Base-by-base conservation (phyloP, 2,113 vertebrate genomes). In the Nibea coibor region DNA sequence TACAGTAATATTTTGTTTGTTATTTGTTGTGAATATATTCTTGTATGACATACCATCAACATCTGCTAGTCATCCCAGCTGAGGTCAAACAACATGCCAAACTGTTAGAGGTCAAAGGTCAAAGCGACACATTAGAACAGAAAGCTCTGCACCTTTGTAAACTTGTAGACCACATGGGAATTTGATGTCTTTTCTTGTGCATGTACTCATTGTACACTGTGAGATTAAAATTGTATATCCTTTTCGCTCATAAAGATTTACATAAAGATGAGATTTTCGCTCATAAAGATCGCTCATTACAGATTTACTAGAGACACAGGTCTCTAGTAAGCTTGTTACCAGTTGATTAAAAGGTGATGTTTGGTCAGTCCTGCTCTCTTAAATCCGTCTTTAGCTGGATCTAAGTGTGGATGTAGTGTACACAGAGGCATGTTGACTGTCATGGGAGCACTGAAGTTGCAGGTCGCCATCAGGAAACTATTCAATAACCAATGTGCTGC, bases 251-350 rank as follows among this genome's bases (percentile, higher is more conserved):
- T 19, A 20, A 20, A 14, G 4, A 43, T n/a, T 10, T 22, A 14
- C 0, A 39, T 51, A n/a, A n/a, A n/a, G n/a, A n/a, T n/a, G n/a
- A n/a, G n/a, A n/a, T 3, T 62, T 6, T 22, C 17, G 2, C 5
- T 11, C 45, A 24, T 19, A 20, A 20, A n/a, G n/a, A n/a, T n/a
- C n/a, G n/a, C n/a, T n/a, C n/a, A n/a, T n/a, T n/a, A n/a, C n/a
- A n/a, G n/a, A n/a, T n/a, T n/a, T n/a, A n/a, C n/a, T n/a, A n/a
- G n/a, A n/a, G n/a, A 47, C 47, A 61, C 65, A 11, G 45, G 45
- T 56, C 45, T 50, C 22, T 6, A 42, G 16, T 85, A 83, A 83
- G 69, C 77, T 63, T 9, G 8, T 88, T 86, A 74, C 26, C 19
- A 51, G 53, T 19, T 74, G 9, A 80, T 78, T 80, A 57, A 69